Percentiles rank a stretch among this genome's conserved stretches.
Evolutionary conservation across 2,888 invertebrate species (phyloP).

Genomic region (Drosophila aldrichi): DNA sequence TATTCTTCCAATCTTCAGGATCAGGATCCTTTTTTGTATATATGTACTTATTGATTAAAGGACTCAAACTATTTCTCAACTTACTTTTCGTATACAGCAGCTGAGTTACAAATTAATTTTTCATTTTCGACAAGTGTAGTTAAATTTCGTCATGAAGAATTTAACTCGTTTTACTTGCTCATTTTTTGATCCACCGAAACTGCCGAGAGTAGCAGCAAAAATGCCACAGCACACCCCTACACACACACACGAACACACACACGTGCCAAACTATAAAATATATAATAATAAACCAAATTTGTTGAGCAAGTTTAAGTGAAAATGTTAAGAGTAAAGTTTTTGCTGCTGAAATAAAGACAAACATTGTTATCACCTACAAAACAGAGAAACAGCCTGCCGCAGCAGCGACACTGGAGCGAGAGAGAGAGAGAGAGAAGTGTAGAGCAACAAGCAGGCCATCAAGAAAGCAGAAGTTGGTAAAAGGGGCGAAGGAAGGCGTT

Average conservation of each 20-base stretch:
- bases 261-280: slow-evolving; percentile 78
- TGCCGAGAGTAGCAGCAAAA: slow-evolving; percentile 50
- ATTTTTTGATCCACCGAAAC: slow-evolving; percentile 19
- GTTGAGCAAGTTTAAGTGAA: slow-evolving; percentile 79
- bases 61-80: no score
- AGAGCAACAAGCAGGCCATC: slow-evolving; percentile 37
- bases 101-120: slow-evolving; percentile 15
- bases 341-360: slow-evolving; percentile 77
- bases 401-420: slow-evolving; percentile 6
- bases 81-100: not conserved
- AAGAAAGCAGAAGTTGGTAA: slow-evolving; percentile 10
- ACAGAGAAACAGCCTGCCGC: slow-evolving; percentile 65
- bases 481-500: slow-evolving; percentile 12
- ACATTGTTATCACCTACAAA: slow-evolving; percentile 82
- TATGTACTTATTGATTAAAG: not conserved
- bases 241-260: slow-evolving; percentile 34
- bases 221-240: slow-evolving; percentile 15
- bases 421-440: slow-evolving; percentile 8
- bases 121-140: slow-evolving; percentile 19
- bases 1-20: not conserved
- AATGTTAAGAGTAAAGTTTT: slow-evolving; percentile 79
- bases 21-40: not conserved
- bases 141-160: slow-evolving; percentile 21
- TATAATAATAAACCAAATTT: slow-evolving; percentile 81
- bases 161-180: not conserved